Conservation (phyloP, 1,140 invertebrate genomes). For the Oreohelix idahoensis region DNA sequence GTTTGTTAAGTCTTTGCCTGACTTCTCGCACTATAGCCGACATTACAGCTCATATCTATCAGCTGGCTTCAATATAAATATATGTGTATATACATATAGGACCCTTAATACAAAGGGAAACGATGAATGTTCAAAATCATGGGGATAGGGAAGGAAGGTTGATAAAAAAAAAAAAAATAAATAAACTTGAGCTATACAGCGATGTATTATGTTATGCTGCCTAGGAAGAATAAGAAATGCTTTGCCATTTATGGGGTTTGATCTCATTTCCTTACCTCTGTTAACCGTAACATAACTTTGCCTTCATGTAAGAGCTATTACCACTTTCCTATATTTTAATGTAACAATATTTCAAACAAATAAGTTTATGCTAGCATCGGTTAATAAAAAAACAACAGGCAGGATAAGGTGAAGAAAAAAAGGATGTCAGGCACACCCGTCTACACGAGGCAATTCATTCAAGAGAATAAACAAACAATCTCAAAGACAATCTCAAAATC, state of each 20-base stretch:
- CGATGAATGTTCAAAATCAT: neutral
- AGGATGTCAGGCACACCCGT: too few species aligned
- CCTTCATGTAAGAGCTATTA: neutral
- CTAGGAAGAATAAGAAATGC: neutral
- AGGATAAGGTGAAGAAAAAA: neutral
- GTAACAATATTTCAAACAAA: neutral
- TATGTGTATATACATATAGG: neutral
- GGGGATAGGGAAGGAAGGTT: neutral
- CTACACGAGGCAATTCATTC: too few species aligned
- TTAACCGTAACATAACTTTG: neutral
- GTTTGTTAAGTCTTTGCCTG: too few species aligned
- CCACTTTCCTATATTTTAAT: neutral
- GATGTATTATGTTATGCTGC: conserved; percentile 7
- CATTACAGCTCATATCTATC: too few species aligned
- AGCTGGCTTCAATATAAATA: neutral
- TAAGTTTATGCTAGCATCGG: neutral
- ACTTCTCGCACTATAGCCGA: too few species aligned
- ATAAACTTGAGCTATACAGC: neutral
- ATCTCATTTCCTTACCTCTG: neutral
- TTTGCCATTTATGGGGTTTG: conserved; percentile 2
- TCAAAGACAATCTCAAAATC: too few species aligned
- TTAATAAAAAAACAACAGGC: neutral
- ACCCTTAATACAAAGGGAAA: neutral
- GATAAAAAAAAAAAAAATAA: neutral
- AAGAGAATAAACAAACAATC: too few species aligned